phyloP scores from a whole-genome alignment of 2,888 invertebrate genomes.

The Ornithoptera alexandrae region DNA sequence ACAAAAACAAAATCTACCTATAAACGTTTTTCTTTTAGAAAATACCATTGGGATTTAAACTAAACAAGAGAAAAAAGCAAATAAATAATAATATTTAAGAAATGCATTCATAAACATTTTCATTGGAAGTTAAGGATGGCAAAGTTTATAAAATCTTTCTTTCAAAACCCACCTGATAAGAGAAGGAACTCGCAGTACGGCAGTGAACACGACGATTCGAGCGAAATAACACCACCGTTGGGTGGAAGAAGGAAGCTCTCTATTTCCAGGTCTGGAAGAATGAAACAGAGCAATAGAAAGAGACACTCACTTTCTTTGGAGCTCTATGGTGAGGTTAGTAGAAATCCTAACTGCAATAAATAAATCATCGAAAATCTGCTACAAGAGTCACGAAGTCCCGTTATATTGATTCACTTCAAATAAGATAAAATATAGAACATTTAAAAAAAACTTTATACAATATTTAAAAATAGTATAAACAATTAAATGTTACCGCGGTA shows the following conservation, averaged over 20 bases:
- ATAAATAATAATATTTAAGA: neutral
- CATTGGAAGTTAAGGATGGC: slow-evolving; percentile 48
- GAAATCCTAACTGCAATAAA: neutral
- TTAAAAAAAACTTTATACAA: neutral
- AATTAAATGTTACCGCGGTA: neutral
- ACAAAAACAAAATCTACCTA: too few relatives aligned
- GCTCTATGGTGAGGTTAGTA: slow-evolving; percentile 73
- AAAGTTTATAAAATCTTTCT: slow-evolving; percentile 69
- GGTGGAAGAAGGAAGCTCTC: slow-evolving; percentile 68
- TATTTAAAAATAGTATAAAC: neutral
- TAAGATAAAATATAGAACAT: neutral
- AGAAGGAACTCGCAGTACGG: slow-evolving; percentile 44
- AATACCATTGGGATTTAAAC: neutral
- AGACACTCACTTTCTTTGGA: slow-evolving; percentile 75
- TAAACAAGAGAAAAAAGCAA: neutral
- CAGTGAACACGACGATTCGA: slow-evolving; percentile 51
- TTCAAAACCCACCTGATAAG: slow-evolving; percentile 53
- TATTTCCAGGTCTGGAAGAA: slow-evolving; percentile 81
- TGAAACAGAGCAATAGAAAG: slow-evolving; percentile 78
- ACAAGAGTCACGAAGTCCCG: too few relatives aligned
- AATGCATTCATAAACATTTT: neutral
- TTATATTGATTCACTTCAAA: too few relatives aligned
- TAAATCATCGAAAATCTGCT: too few relatives aligned
- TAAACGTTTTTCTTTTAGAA: neutral
- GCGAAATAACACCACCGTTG: slow-evolving; percentile 46